A percentile compares a stretch with the other conserved stretches of the same genome.
phyloP scores from a whole-genome alignment of 2,797 vertebrate genomes.

The Diceros bicornis region DNA sequence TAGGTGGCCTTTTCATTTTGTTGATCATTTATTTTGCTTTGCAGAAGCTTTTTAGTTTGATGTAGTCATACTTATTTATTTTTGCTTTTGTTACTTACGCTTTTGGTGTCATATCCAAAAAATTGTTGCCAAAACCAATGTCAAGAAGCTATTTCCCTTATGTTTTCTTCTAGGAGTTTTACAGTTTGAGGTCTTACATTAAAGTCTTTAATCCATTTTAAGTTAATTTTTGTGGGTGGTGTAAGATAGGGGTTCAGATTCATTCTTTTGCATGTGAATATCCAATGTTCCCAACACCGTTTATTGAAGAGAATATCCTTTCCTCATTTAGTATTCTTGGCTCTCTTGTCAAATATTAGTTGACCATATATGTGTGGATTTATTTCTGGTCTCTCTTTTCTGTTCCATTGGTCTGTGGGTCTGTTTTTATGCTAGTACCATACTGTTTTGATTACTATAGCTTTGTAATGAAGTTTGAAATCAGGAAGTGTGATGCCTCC shows the following conservation, averaged over 20 bases:
- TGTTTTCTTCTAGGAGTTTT: neutral
- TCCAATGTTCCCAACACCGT: neutral
- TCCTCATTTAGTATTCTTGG: neutral
- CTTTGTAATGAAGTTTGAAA: neutral
- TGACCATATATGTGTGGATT: neutral
- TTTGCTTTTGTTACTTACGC: neutral
- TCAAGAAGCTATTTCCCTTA: neutral
- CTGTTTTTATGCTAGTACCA: neutral
- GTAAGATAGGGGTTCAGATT: neutral
- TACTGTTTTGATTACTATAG: neutral
- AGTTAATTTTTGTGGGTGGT: neutral
- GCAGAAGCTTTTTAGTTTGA: neutral
- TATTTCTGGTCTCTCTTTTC: neutral
- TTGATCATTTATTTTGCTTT: neutral
- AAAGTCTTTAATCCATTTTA: neutral
- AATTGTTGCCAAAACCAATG: neutral
- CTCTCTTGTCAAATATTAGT: neutral
- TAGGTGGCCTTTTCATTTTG: neutral
- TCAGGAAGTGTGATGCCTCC: neutral
- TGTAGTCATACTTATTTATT: neutral
- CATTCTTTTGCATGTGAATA: neutral
- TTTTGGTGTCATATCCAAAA: neutral
- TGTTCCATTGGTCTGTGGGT: neutral
- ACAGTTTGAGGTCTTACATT: neutral
- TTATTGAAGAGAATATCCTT: neutral